Percentiles rank a stretch among this genome's conserved stretches.
phyloP scores from a whole-genome alignment of 2,113 vertebrate genomes.

The Astatotilapia flaviijosephi region DNA sequence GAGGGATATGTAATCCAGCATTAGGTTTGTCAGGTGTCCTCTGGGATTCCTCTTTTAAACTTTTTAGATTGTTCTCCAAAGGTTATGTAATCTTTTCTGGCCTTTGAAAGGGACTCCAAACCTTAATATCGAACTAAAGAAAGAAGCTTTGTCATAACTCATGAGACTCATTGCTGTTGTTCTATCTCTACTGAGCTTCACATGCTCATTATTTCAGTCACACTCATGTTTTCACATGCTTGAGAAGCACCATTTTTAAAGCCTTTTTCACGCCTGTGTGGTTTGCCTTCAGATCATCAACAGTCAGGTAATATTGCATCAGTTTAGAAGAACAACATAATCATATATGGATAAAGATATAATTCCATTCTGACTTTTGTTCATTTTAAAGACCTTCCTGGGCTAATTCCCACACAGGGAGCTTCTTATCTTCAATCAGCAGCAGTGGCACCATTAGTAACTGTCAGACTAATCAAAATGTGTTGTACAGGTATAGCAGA shows the following conservation, averaged over 20 bases:
- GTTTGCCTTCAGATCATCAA: background rate
- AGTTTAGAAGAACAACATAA: background rate
- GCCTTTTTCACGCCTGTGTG: background rate
- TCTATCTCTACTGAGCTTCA: background rate
- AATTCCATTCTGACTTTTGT: background rate
- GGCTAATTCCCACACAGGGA: background rate
- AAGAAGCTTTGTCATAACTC: background rate
- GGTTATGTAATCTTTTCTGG: background rate
- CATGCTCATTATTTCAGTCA: conserved; percentile 22
- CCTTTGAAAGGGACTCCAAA: background rate
- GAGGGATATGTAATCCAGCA: background rate
- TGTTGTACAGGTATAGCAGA: background rate
- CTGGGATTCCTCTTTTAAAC: background rate
- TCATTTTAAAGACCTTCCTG: background rate
- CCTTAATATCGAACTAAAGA: background rate
- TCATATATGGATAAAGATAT: background rate
- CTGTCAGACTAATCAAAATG: background rate
- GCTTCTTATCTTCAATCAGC: background rate
- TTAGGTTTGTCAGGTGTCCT: background rate
- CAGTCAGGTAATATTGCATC: background rate
- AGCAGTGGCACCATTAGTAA: background rate
- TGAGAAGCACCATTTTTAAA: background rate
- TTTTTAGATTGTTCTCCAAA: background rate
- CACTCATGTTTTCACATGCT: background rate
- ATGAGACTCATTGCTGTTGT: background rate